Base-by-base conservation (phyloP, 1,140 invertebrate genomes). In the Drosophila melanica region DNA sequence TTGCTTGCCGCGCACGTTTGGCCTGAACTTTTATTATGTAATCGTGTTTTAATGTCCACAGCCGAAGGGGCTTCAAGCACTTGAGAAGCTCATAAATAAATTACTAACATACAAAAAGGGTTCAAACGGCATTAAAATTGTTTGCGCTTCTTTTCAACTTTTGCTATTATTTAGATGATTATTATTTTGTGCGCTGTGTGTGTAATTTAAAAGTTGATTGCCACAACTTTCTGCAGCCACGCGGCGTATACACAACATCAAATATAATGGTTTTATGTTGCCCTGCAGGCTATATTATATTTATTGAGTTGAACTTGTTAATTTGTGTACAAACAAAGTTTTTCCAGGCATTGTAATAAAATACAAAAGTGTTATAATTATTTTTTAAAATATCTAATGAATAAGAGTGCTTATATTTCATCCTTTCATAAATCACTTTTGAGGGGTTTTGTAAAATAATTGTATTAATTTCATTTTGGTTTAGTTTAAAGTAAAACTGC, bases 11-110 rank as follows among this genome's bases (percentile, higher is more conserved):
- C 50, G 68, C 82, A 87, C 82, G 82, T 87, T 70, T 68, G 42
- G 41, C 41, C 67, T 23, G 55, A 87, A 89, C 79, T 87, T 86
- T 87, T 86, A 86, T 86, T 65, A 87, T 78, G 77, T 79, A 82
- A 82, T 86, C 81, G 70, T 68, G 57, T 86, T 86, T 79, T 87
- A 79, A 87, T 87, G 82, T 81, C 60, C 67, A 55, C 41, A 57
- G 75, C 71, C 60, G n/a, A 33, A 47, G 37, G 50, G 10, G 42
- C 47, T 23, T 18, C 54, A 45, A 42, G 57, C 63, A 67, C 39
- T 77, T 73, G 51, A 68, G 47, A 59, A 75, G 65, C 50, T 50
- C 80, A 73, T 84, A 84, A 84, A 87, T 89, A 86, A 86, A 76
- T 86, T 87, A 86, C 59, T 72, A 51, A 50, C 44, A 55, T 37